Conservation (phyloP, 2,888 invertebrate genomes). For the Drosophila fulvimacula region DNA sequence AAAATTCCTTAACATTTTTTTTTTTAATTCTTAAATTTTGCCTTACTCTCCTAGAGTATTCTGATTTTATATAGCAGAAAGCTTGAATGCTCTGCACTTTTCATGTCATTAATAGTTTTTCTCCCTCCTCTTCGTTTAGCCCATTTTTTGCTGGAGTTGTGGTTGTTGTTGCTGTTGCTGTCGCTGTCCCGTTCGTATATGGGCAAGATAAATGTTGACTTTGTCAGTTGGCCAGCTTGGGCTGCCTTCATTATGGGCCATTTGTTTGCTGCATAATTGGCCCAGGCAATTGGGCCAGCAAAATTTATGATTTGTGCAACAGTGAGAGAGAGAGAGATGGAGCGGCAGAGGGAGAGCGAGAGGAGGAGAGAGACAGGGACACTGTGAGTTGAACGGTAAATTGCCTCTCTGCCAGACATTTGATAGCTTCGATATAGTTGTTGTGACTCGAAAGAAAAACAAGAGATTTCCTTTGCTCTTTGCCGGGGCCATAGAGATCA, state of each 20-base stretch:
- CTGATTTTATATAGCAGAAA: conserved; percentile 5
- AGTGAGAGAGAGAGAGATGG: conserved; percentile 8
- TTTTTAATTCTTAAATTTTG: not conserved
- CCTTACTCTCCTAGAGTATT: not conserved
- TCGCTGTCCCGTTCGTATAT: conserved; percentile 40
- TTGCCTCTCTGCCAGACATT: conserved; percentile 27
- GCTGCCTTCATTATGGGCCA: conserved; percentile 77
- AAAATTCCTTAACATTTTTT: not conserved
- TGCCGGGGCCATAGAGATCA: conserved; percentile 61
- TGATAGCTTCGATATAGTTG: conserved; percentile 47
- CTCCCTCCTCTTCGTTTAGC: not conserved
- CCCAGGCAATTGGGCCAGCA: conserved; percentile 69
- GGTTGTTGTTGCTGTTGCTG: conserved; percentile 16
- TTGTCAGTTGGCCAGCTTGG: conserved; percentile 64
- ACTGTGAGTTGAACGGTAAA: conserved; percentile 50
- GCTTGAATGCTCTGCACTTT: conserved; percentile 32
- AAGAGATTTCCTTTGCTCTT: conserved; percentile 45
- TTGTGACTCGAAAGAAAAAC: conserved; percentile 43
- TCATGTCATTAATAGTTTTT: conserved; percentile 47
- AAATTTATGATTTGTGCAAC: conserved; percentile 69
- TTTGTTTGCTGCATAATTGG: conserved; percentile 79
- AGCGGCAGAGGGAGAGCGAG: not conserved
- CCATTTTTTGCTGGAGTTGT: not conserved
- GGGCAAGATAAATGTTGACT: conserved; percentile 75
- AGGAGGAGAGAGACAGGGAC: not conserved